phyloP scores from a whole-genome alignment of 2,888 invertebrate genomes.

The Balanococcus diminutus region DNA sequence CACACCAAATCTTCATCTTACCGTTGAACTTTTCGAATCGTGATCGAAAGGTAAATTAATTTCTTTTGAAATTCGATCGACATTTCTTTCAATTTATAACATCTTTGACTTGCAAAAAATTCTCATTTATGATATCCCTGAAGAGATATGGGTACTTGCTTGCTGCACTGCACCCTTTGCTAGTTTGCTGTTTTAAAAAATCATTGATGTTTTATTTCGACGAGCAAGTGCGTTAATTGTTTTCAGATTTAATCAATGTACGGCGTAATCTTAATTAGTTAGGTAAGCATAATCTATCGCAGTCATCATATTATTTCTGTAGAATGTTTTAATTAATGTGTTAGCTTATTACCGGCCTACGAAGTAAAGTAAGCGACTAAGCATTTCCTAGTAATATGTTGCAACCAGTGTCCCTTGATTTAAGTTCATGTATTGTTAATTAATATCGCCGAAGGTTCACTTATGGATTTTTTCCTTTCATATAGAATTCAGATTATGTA shows the following conservation, averaged over 20 bases:
- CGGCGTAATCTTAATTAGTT: neutral
- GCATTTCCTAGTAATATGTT: neutral
- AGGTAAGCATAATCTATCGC: neutral
- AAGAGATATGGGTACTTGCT: neutral
- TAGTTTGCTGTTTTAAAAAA: constrained; percentile 8
- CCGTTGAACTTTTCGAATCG: neutral
- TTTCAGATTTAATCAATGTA: neutral
- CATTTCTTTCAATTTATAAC: constrained; percentile 1
- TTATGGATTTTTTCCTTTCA: neutral
- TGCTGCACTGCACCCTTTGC: constrained; percentile 28
- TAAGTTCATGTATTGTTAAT: neutral
- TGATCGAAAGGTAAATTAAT: neutral
- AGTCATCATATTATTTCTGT: neutral
- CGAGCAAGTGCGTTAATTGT: neutral
- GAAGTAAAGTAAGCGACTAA: constrained; percentile 9
- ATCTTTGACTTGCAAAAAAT: neutral
- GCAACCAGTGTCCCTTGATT: neutral
- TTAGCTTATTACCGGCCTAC: constrained; percentile 5
- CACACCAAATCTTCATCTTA: neutral
- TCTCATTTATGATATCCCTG: neutral
- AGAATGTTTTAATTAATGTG: neutral
- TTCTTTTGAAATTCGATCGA: neutral
- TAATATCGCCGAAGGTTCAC: neutral
- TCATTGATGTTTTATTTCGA: neutral
- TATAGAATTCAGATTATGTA: neutral